Evolutionary conservation across 2,888 invertebrate genomes (phyloP).

Genomic region (Orchesellides sinensis): DNA sequence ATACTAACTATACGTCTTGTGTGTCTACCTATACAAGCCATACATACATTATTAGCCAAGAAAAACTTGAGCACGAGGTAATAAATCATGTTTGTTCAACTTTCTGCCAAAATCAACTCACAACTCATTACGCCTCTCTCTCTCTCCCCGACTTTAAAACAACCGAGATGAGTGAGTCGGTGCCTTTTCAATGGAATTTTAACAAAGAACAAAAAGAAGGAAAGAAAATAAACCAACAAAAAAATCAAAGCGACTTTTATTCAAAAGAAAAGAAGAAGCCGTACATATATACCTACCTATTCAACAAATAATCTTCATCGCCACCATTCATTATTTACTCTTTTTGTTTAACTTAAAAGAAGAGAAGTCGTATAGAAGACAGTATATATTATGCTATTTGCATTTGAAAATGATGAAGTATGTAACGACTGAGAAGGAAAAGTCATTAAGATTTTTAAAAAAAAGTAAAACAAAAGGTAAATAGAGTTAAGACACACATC

Average conservation of each 20-base stretch:
- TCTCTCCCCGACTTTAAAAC: neutral
- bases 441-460: neutral
- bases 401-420: constrained; percentile 9
- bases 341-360: neutral
- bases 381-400: neutral
- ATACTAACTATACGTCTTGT: neutral
- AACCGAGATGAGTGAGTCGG: neutral
- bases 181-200: constrained; percentile 37
- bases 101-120: constrained; percentile 51
- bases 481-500: neutral
- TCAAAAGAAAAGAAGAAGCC: constrained; percentile 3
- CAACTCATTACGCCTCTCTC: constrained; percentile 28
- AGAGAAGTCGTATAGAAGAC: constrained; percentile 14
- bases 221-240: neutral
- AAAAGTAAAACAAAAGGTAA: neutral
- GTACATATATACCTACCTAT: neutral
- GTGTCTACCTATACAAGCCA: neutral
- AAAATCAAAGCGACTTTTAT: neutral
- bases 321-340: constrained; percentile 10
- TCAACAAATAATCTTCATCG: neutral
- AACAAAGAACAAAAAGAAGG: constrained; percentile 7
- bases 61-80: neutral
- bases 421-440: no score
- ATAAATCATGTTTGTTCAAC: constrained; percentile 48
- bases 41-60: neutral